Percentiles rank a stretch among this genome's conserved stretches.
Evolutionary conservation across 2,113 vertebrate species (phyloP).

Genomic region (Pterocles orientalis): DNA sequence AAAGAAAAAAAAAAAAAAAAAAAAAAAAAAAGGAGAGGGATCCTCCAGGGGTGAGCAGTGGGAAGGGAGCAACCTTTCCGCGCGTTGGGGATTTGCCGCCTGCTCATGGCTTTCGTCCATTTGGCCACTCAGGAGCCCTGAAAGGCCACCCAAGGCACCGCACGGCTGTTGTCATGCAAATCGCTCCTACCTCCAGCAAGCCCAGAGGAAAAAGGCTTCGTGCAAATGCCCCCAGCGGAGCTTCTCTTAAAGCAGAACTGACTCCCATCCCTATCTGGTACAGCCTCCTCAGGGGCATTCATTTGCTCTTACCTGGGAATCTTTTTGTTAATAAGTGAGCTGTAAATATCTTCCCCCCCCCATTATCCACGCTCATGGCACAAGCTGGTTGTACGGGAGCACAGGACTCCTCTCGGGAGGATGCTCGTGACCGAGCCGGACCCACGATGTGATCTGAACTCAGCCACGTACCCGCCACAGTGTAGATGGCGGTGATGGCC

Average conservation of each 20-base stretch:
- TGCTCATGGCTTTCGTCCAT: constrained; percentile 27
- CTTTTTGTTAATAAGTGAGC: neutral
- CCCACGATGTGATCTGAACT: no score
- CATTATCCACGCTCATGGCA: neutral
- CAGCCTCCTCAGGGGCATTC: neutral
- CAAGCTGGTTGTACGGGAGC: neutral
- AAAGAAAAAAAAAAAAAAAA: rapidly evolving
- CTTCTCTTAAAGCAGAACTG: neutral
- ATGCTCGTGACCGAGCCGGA: no score
- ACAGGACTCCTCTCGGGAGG: neutral
- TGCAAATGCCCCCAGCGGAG: neutral
- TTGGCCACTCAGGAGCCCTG: constrained; percentile 19
- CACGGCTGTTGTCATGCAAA: neutral
- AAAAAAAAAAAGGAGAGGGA: rapidly evolving
- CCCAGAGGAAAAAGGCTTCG: neutral
- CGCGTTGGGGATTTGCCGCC: neutral
- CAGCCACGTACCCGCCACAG: constrained; percentile 82
- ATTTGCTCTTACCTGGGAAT: neutral
- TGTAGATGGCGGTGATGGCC: constrained; percentile 90
- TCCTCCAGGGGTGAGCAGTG: neutral
- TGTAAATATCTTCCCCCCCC: neutral
- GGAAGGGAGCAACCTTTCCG: constrained; percentile 48
- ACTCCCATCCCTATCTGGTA: rapidly evolving
- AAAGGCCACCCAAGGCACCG: constrained; percentile 28
- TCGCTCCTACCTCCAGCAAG: neutral